Conservation (phyloP, 2,888 invertebrate species). For the Metacarcinus magister region DNA sequence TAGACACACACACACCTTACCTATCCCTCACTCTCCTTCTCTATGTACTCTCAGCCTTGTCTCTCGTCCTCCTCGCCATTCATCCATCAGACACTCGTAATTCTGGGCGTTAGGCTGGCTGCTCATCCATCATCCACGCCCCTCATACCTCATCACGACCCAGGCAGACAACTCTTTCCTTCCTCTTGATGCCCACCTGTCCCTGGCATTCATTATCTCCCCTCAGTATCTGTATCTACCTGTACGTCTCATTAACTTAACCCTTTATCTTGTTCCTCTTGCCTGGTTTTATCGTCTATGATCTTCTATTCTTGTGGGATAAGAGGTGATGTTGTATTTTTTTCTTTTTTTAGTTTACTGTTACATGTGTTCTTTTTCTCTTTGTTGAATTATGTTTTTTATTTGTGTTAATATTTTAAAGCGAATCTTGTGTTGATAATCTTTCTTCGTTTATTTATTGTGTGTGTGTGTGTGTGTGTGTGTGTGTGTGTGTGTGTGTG, state of each 20-base stretch:
- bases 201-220: neutral
- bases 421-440: neutral
- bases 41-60: neutral
- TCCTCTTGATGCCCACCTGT: neutral
- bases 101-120: conserved; percentile 1
- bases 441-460: neutral
- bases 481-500: neutral
- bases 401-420: neutral
- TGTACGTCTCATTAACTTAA: neutral
- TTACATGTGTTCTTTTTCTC: neutral
- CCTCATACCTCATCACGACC: neutral
- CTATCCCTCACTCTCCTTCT: neutral
- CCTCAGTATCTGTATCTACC: neutral
- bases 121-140: conserved; percentile 1
- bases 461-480: neutral
- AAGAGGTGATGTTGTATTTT: neutral
- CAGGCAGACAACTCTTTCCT: neutral
- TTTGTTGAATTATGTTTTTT: neutral
- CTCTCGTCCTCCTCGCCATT: neutral
- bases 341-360: neutral
- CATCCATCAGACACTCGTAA: conserved; percentile 31
- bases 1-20: neutral
- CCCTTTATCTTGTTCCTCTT: neutral
- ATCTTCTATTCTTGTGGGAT: neutral
- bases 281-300: neutral